Evolutionary conservation across 64 coral and sea anemone genomes (phyloP), one percentile per base, ranked within the genome.

Genomic region (Porites australiensis): DNA sequence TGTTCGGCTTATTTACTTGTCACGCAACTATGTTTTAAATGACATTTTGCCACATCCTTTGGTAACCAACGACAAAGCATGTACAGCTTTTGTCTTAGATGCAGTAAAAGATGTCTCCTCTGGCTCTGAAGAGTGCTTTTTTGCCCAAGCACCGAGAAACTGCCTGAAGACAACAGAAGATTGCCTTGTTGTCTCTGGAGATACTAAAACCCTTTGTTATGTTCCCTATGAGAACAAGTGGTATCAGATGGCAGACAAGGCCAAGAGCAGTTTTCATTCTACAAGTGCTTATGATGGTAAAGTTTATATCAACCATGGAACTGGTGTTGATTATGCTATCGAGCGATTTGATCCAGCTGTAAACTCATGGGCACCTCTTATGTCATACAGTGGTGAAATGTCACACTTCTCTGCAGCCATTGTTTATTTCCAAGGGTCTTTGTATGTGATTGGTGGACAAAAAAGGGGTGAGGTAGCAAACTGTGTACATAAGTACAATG

Each of bases 301-400:
- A 76, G 46, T 92, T 16, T 92, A 92, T 21, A 77, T 62, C 3
- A 70, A 64, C 7, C 69, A 79, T 66, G 70, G 68, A 3, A 71
- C 57, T 48, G 57, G 58, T 18, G 79, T 53, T 44, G 54, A 77
- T 71, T 11, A 44, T 2, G 50, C 70, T 59, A 54, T 78, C 8
- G 80, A 92, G 81, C 69, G 90, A 66, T 92, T 86, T 67, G 90
- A 92, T 44, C 90, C 90, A 3, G 54, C 64, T 50, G 75, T 74
- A 16, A 92, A 92, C 47, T 92, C 81, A 3, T 92, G 90, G 90
- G 64, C 90, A 53, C 75, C 65, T 86, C 44, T 92, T 2, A 57
- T 21, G 58, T 75, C 72, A 21, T 77, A 83, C 46, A 47, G 79
- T 46, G 45, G 76, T 75, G n/a, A 11, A 52, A 70, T 76, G 22